Conservation (phyloP, 2,888 invertebrate genomes). For the Tuberolachnus salignus region DNA sequence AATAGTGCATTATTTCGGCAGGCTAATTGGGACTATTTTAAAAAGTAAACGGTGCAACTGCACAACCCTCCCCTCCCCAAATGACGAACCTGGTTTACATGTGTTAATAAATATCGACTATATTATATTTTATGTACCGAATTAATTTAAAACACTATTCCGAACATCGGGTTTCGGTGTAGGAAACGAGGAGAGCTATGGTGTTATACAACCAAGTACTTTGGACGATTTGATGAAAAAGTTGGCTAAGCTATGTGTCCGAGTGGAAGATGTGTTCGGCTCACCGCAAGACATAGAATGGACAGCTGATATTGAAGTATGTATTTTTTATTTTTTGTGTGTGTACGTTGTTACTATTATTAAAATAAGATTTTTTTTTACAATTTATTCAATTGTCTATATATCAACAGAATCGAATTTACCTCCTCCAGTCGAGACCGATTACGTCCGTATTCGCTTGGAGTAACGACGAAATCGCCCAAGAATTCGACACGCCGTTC, state of each 20-base stretch:
- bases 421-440: slow-evolving; percentile 77
- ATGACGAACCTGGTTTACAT: too few relatives aligned
- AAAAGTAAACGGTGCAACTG: too few relatives aligned
- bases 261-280: slow-evolving; percentile 73
- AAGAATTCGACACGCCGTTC: slow-evolving; percentile 76
- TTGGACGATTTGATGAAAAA: slow-evolving; percentile 5
- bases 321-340: slow-evolving; percentile 50
- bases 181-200: neutral
- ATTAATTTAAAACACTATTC: too few relatives aligned
- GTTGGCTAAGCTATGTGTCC: slow-evolving; percentile 64
- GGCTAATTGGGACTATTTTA: too few relatives aligned
- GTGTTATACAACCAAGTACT: neutral
- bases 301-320: slow-evolving; percentile 71
- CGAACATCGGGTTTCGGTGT: neutral
- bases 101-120: too few relatives aligned
- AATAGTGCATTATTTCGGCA: too few relatives aligned
- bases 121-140: too few relatives aligned
- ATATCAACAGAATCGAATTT: slow-evolving; percentile 62
- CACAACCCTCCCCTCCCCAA: too few relatives aligned
- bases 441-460: slow-evolving; percentile 76
- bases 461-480: slow-evolving; percentile 78
- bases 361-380: neutral
- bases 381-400: neutral
- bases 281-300: slow-evolving; percentile 81
- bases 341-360: neutral